These are phyloP conservation scores for Machimus atricapillus DNA, from an alignment of 2,888 invertebrate species.

Conservation along the genomic window DNA sequence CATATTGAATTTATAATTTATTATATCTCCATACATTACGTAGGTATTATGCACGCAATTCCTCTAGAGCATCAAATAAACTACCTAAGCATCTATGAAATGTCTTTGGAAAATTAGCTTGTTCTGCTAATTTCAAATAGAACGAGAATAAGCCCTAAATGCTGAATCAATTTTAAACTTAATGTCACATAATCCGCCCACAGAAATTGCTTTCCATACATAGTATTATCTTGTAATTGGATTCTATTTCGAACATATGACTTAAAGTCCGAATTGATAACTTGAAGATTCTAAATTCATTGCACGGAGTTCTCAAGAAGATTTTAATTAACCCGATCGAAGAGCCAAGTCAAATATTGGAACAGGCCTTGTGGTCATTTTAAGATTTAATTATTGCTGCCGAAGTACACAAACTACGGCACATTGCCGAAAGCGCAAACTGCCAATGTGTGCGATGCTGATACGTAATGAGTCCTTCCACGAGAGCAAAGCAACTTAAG, in stretches of 20 bases:
- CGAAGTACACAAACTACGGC: neutral
- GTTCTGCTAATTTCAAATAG: neutral
- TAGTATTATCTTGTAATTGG: slow-evolving; percentile 5
- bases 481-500: neutral
- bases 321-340: slow-evolving; percentile 19
- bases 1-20: neutral
- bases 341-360: slow-evolving; percentile 26
- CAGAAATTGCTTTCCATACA: slow-evolving; percentile 6
- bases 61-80: neutral
- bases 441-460: neutral
- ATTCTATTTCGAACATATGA: slow-evolving; percentile 5
- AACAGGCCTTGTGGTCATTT: slow-evolving; percentile 13
- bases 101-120: neutral
- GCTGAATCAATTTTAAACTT: slow-evolving; percentile 10
- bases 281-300: neutral
- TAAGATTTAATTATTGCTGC: slow-evolving; percentile 20
- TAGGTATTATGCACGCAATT: neutral
- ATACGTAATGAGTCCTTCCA: neutral
- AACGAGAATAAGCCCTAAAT: neutral
- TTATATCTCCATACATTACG: neutral
- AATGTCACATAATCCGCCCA: neutral
- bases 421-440: neutral
- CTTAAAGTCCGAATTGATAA: slow-evolving; percentile 5
- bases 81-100: neutral
- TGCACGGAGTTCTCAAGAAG: slow-evolving; percentile 23